phyloP scores from a whole-genome alignment of 2,888 invertebrate genomes.

The Chymomyza procnemis region DNA sequence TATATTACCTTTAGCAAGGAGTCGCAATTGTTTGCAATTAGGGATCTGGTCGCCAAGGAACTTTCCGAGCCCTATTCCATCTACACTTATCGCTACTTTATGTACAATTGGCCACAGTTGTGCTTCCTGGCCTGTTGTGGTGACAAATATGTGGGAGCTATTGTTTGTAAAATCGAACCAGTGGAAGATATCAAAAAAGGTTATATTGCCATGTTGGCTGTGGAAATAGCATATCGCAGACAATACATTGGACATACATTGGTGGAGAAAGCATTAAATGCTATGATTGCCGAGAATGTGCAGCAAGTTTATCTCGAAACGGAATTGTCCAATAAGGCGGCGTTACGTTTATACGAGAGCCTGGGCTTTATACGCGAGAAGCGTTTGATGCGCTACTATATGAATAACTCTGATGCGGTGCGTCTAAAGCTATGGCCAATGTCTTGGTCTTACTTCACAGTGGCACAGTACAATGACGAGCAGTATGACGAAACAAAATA shows the following conservation, averaged over 20 bases:
- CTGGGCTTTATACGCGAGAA: conserved; percentile 99
- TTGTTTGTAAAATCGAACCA: conserved; percentile 49
- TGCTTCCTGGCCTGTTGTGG: conserved; percentile 50
- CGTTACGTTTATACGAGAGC: conserved; percentile 96
- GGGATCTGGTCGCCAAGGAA: conserved; percentile 39
- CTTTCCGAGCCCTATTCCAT: conserved; percentile 61
- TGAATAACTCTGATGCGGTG: conserved; percentile 98
- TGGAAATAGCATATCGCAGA: conserved; percentile 48
- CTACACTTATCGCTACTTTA: conserved; percentile 63
- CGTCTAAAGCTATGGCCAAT: conserved; percentile 93
- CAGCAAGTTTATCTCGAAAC: conserved; percentile 99
- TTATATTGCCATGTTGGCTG: conserved; percentile 62
- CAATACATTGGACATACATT: conserved; percentile 43
- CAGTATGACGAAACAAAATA: too few species aligned
- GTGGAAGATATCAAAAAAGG: conserved; percentile 17
- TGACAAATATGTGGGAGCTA: conserved; percentile 52
- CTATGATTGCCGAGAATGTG: conserved; percentile 95
- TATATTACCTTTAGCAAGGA: conserved; percentile 38
- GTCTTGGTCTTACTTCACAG: background rate
- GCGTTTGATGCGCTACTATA: conserved; percentile 97
- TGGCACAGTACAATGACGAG: too few species aligned
- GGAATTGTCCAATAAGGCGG: conserved; percentile 98
- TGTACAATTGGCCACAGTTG: conserved; percentile 58
- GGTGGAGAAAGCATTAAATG: conserved; percentile 79
- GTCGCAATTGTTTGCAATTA: conserved; percentile 37